These are phyloP conservation scores for Phaenicophaeus curvirostris DNA, from an alignment of 2,797 vertebrate genomes.

Conservation along the genomic window DNA sequence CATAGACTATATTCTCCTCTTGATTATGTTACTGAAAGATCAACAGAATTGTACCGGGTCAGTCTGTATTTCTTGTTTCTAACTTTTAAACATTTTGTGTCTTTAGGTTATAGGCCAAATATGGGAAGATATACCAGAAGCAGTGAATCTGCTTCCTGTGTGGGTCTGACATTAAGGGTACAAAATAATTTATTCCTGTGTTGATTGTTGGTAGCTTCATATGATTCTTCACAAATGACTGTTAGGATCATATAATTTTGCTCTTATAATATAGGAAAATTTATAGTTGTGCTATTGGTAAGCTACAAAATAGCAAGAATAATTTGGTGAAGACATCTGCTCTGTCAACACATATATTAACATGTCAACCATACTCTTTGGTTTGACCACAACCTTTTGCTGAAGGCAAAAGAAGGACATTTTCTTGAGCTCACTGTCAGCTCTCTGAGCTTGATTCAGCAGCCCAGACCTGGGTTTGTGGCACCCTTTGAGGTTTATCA, in stretches of 20 bases:
- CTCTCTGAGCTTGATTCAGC: not conserved
- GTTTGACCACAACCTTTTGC: not conserved
- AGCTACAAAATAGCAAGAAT: not conserved
- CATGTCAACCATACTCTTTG: not conserved
- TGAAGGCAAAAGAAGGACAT: not conserved
- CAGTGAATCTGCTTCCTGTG: not conserved
- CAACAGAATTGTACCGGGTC: not conserved
- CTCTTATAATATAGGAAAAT: not conserved
- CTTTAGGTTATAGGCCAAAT: not conserved
- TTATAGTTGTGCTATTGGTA: not conserved
- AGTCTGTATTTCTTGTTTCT: not conserved
- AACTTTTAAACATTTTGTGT: not conserved
- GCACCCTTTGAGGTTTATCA: not conserved
- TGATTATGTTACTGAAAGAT: not conserved
- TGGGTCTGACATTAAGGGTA: not conserved
- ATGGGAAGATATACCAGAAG: not conserved
- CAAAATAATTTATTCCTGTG: not conserved
- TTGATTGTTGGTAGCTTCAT: not conserved
- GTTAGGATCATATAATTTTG: not conserved
- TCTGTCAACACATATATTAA: not conserved
- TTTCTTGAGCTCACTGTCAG: not conserved
- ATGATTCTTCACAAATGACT: not conserved
- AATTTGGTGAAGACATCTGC: not conserved
- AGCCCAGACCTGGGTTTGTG: accelerated
- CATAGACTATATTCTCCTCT: not conserved